phyloP scores from a whole-genome alignment of 2,797 vertebrate genomes.

The Tapirus indicus region DNA sequence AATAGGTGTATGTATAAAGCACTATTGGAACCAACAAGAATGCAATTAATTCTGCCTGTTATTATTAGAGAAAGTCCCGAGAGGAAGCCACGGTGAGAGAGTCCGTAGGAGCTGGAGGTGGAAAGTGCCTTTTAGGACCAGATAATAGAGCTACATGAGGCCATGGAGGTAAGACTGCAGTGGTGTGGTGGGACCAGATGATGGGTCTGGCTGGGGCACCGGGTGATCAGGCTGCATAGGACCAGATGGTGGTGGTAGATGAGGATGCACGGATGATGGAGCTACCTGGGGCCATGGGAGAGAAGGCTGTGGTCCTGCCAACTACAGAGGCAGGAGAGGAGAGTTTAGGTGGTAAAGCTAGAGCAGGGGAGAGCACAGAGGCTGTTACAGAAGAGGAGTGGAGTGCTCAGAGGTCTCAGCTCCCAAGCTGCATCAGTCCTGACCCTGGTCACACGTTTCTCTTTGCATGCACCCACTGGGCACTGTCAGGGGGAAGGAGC shows the following conservation, averaged over 20 bases:
- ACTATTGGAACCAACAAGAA: background rate
- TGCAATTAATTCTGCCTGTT: background rate
- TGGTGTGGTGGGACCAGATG: background rate
- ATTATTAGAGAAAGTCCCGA: background rate
- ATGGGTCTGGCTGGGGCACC: background rate
- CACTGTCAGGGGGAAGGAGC: background rate
- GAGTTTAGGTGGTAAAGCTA: background rate
- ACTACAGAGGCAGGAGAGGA: background rate
- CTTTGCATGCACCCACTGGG: background rate
- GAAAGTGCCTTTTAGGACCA: background rate
- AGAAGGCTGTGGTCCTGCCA: background rate
- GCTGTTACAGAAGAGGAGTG: background rate
- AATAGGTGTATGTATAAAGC: background rate
- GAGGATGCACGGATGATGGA: accelerated
- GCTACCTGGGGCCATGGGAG: accelerated
- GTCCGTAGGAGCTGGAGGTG: too few species aligned
- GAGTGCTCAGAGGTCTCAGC: background rate
- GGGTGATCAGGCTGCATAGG: too few species aligned
- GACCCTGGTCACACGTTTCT: background rate
- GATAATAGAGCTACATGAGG: background rate
- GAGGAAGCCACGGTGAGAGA: background rate
- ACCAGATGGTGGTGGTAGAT: background rate
- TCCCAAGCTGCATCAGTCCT: background rate
- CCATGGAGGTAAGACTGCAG: background rate
- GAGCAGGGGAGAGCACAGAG: background rate